Evolutionary conservation across 92 coral and sea anemone genomes (phyloP).

Genomic region (Micromussa lordhowensis): DNA sequence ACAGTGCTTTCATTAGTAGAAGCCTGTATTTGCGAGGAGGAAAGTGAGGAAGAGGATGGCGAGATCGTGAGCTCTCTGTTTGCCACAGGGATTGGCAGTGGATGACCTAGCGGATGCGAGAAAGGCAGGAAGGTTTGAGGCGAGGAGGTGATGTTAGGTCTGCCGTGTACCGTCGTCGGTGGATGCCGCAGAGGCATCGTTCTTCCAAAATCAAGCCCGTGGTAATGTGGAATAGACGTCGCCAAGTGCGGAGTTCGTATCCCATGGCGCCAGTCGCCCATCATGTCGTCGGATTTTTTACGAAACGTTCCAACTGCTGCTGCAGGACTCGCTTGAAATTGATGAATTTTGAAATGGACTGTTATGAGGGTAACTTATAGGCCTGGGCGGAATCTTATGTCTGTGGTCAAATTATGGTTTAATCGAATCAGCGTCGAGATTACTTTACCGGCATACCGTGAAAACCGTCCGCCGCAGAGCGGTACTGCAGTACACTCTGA

Average conservation of each 20-base stretch:
- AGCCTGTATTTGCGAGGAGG: slow-evolving; percentile 5
- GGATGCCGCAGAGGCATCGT: slow-evolving; percentile 97
- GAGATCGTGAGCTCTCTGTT: slow-evolving; percentile 29
- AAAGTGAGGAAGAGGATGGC: slow-evolving; percentile 7
- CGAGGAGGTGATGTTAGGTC: slow-evolving; percentile 34
- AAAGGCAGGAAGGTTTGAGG: slow-evolving; percentile 34
- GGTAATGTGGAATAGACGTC: slow-evolving; percentile 46
- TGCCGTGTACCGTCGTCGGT: slow-evolving; percentile 66
- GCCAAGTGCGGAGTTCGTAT: slow-evolving; percentile 55
- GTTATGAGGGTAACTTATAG: slow-evolving; percentile 46
- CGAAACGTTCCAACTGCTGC: slow-evolving; percentile 31
- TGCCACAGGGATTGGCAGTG: slow-evolving; percentile 23
- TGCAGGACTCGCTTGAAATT: slow-evolving; percentile 29
- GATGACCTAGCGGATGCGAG: slow-evolving; percentile 29
- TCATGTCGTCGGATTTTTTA: slow-evolving; percentile 11
- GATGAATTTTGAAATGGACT: slow-evolving; percentile 18
- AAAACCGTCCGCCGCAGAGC: slow-evolving; percentile 21
- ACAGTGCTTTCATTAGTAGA: not conserved
- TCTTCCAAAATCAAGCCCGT: slow-evolving; percentile 76
- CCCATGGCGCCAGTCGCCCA: slow-evolving; percentile 83
- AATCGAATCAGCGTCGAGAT: slow-evolving; percentile 10
- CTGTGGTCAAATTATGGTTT: slow-evolving; percentile 48
- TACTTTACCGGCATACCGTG: slow-evolving; percentile 5
- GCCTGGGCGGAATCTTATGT: slow-evolving; percentile 42
- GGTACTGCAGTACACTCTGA: slow-evolving; percentile 38